Conservation (phyloP, 2,113 vertebrate species). For the Rallus limicola region DNA sequence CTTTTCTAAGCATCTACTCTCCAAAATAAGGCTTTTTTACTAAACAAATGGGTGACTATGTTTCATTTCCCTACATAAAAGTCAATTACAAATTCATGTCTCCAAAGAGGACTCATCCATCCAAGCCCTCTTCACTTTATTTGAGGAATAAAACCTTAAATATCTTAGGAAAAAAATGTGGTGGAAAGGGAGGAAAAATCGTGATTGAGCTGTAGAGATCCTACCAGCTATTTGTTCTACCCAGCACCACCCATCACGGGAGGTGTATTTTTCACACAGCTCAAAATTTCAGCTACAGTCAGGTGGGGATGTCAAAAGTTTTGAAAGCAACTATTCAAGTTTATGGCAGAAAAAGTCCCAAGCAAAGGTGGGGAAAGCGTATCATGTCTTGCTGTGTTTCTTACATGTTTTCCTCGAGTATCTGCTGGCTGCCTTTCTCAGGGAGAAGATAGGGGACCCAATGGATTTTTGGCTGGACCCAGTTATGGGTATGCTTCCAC, state of each 20-base stretch:
- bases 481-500: background rate
- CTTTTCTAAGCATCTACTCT: background rate
- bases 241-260: rapidly evolving
- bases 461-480: background rate
- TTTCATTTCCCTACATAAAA: background rate
- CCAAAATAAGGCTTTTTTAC: background rate
- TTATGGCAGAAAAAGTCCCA: background rate
- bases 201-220: background rate
- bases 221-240: background rate
- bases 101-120: background rate
- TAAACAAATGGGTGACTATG: background rate
- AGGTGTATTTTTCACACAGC: background rate
- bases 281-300: background rate
- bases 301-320: background rate
- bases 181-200: too few species aligned
- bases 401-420: background rate
- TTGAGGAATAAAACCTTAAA: background rate
- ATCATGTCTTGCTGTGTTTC: background rate
- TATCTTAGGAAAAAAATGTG: background rate
- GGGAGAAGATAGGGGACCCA: background rate
- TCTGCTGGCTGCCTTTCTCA: background rate
- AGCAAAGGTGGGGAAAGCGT: background rate
- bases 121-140: background rate
- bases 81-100: background rate
- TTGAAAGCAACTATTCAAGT: background rate